Percentiles rank a stretch among this genome's conserved stretches.
Conservation (phyloP, 1,140 invertebrate species). For the Zaprionus capensis region DNA sequence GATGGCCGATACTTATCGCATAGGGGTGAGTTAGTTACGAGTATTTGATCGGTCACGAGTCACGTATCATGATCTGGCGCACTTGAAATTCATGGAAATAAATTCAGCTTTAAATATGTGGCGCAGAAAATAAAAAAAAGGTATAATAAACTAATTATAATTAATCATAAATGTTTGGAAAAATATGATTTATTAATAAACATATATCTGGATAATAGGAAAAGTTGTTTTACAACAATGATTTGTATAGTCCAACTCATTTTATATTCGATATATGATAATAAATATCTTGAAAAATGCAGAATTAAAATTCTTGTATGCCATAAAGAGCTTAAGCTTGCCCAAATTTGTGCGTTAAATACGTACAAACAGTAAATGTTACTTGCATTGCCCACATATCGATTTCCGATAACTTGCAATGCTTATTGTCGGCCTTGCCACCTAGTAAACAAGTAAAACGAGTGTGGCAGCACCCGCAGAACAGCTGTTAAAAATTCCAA, state of each 20-base stretch:
- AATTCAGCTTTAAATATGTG: neutral
- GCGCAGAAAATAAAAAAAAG: neutral
- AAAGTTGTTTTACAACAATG: neutral
- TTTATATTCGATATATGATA: neutral
- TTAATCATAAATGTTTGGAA: neutral
- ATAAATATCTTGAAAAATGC: neutral
- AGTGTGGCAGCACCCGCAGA: neutral
- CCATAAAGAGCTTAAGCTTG: neutral
- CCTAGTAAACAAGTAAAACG: neutral
- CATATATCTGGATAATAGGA: neutral
- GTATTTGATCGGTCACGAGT: slow-evolving; percentile 5
- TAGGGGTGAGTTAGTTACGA: neutral
- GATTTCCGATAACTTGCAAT: neutral
- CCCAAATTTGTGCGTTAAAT: neutral
- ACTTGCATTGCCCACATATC: neutral
- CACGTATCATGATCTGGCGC: neutral
- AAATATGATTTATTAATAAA: neutral
- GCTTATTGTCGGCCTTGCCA: neutral
- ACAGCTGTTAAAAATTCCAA: slow-evolving; percentile 28
- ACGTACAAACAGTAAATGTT: neutral
- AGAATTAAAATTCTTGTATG: neutral
- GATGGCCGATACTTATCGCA: neutral
- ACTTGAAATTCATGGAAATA: neutral
- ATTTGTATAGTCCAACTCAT: neutral
- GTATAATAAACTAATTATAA: neutral